These are phyloP conservation scores for Nymphicus hollandicus DNA, from an alignment of 2,113 vertebrate species.

Conservation along the genomic window DNA sequence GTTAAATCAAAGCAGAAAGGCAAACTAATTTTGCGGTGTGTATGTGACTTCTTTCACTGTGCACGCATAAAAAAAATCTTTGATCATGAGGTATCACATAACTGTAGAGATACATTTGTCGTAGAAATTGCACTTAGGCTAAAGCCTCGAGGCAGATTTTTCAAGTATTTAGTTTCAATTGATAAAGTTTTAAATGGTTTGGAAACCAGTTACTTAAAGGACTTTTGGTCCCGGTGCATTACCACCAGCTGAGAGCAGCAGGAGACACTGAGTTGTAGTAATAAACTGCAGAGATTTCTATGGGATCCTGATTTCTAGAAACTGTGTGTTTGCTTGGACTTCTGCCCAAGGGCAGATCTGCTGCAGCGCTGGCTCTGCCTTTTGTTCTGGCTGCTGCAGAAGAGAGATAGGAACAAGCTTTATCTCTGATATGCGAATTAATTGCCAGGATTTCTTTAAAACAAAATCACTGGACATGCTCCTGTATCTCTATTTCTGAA, in stretches of 20 bases:
- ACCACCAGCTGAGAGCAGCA: neutral
- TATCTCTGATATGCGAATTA: neutral
- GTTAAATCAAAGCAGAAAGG: neutral
- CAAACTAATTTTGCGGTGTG: neutral
- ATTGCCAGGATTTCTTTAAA: neutral
- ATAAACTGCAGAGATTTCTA: neutral
- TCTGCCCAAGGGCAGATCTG: neutral
- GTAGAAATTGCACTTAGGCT: neutral
- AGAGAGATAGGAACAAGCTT: neutral
- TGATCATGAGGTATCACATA: neutral
- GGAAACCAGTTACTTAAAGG: neutral
- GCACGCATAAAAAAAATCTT: neutral
- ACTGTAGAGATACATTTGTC: neutral
- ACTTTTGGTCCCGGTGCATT: neutral
- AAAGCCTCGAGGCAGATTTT: neutral
- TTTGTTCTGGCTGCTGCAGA: constrained; percentile 24
- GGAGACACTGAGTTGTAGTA: neutral
- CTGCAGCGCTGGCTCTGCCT: neutral
- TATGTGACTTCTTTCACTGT: neutral
- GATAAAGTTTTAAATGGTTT: neutral
- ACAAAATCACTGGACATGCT: neutral
- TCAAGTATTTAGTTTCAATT: neutral
- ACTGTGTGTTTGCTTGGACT: neutral
- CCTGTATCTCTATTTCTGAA: neutral
- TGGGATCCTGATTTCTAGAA: constrained; percentile 3